These are phyloP conservation scores for Drosophila kurseongensis DNA, from an alignment of 1,140 invertebrate genomes.

Conservation along the genomic window DNA sequence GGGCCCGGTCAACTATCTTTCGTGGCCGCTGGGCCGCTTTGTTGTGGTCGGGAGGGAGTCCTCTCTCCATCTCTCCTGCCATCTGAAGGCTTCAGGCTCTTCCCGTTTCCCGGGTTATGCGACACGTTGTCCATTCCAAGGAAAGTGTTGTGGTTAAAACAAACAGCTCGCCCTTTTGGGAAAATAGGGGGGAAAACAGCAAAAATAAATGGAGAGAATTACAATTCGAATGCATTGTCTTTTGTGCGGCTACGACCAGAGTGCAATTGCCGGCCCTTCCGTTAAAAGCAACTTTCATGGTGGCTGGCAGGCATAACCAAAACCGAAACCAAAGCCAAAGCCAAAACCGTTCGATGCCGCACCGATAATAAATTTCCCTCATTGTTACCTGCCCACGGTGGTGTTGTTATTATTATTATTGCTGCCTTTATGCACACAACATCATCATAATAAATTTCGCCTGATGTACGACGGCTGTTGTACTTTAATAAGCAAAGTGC, in stretches of 20 bases:
- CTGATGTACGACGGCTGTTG: slow-evolving; percentile 71
- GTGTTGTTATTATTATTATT: slow-evolving; percentile 32
- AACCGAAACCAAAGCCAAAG: slow-evolving; percentile 51
- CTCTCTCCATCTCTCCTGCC: slow-evolving; percentile 16
- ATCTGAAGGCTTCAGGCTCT: slow-evolving; percentile 21
- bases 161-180: slow-evolving; percentile 39
- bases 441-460: slow-evolving; percentile 82
- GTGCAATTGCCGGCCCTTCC: slow-evolving; percentile 70
- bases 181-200: slow-evolving; percentile 3
- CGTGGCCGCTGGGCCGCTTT: slow-evolving; percentile 15
- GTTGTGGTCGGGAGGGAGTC: slow-evolving; percentile 43
- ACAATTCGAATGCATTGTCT: slow-evolving; percentile 74
- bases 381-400: slow-evolving; percentile 66
- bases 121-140: slow-evolving; percentile 40
- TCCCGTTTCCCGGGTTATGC: slow-evolving; percentile 37
- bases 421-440: slow-evolving; percentile 68
- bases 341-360: slow-evolving; percentile 74
- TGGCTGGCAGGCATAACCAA: slow-evolving; percentile 44
- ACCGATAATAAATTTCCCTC: slow-evolving; percentile 81
- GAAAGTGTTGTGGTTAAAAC: slow-evolving; percentile 54
- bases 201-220: slow-evolving; percentile 49
- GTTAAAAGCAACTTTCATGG: slow-evolving; percentile 63
- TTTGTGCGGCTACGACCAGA: slow-evolving; percentile 25
- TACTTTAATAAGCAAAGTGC: slow-evolving; percentile 81
- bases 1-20: slow-evolving; percentile 8